Evolutionary conservation across 2,797 vertebrate species (phyloP).

Genomic region (Sternotherus odoratus): DNA sequence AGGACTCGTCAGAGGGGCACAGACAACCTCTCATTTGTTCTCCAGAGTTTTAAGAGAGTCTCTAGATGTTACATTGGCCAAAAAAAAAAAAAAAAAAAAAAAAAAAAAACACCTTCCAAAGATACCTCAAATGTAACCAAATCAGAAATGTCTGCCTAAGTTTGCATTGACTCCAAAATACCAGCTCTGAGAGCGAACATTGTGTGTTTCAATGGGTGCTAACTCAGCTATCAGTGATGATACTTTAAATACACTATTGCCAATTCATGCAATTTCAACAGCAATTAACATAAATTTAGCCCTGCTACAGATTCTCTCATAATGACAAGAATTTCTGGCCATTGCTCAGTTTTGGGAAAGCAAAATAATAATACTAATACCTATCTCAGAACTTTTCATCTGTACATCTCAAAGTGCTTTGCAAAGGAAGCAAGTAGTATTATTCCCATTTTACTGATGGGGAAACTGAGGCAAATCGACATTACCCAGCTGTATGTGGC

Average conservation of each 20-base stretch:
- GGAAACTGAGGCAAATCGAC: not conserved
- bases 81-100: too few species aligned
- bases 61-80: not conserved
- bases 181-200: too few species aligned
- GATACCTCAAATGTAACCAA: not conserved
- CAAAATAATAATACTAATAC: too few species aligned
- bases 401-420: not conserved
- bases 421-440: not conserved
- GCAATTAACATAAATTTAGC: not conserved
- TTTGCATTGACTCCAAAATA: not conserved
- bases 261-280: not conserved
- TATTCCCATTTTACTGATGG: not conserved
- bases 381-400: too few species aligned
- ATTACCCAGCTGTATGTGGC: not conserved
- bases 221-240: not conserved
- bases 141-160: not conserved
- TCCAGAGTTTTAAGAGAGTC: not conserved
- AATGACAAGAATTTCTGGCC: fast-evolving
- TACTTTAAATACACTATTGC: fast-evolving
- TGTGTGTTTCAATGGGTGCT: not conserved
- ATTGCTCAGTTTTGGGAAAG: not conserved
- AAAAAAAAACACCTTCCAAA: too few species aligned
- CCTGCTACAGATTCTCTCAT: not conserved
- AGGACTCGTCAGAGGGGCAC: not conserved
- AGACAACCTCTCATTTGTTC: constrained; percentile 25